Conservation (phyloP, 2,113 vertebrate genomes). For the Pluvialis apricaria region DNA sequence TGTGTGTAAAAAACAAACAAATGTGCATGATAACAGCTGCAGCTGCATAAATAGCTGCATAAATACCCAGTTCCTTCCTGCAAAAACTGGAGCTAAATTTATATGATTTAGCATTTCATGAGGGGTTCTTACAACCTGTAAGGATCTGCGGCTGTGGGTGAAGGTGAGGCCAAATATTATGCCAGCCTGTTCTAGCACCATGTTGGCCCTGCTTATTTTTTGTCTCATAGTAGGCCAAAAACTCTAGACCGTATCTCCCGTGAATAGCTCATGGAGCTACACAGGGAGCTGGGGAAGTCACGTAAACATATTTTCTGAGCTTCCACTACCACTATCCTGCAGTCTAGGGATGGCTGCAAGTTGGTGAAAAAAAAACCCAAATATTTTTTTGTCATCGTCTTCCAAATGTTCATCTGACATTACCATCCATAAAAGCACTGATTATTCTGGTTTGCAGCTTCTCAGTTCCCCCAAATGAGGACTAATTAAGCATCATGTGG, state of each 20-base stretch:
- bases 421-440: neutral
- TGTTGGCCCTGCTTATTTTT: neutral
- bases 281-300: neutral
- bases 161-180: neutral
- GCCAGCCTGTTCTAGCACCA: neutral
- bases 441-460: slow-evolving; percentile 10
- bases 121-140: neutral
- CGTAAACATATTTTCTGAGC: neutral
- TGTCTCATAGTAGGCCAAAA: neutral
- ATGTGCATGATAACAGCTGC: slow-evolving; percentile 9
- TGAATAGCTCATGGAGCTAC: neutral
- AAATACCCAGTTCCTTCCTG: slow-evolving; percentile 34
- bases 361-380: neutral
- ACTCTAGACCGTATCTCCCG: neutral
- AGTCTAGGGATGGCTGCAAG: neutral
- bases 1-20: slow-evolving; percentile 11
- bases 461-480: neutral
- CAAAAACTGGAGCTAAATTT: neutral
- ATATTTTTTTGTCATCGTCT: neutral
- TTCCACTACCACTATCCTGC: neutral
- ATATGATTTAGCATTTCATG: neutral
- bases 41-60: slow-evolving; percentile 42
- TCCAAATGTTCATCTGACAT: neutral
- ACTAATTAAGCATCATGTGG: slow-evolving; percentile 23
- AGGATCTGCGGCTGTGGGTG: neutral